Evolutionary conservation across 2,797 vertebrate genomes (phyloP), one percentile per base, ranked within the genome.

Genomic region (Macrochelys suwanniensis): DNA sequence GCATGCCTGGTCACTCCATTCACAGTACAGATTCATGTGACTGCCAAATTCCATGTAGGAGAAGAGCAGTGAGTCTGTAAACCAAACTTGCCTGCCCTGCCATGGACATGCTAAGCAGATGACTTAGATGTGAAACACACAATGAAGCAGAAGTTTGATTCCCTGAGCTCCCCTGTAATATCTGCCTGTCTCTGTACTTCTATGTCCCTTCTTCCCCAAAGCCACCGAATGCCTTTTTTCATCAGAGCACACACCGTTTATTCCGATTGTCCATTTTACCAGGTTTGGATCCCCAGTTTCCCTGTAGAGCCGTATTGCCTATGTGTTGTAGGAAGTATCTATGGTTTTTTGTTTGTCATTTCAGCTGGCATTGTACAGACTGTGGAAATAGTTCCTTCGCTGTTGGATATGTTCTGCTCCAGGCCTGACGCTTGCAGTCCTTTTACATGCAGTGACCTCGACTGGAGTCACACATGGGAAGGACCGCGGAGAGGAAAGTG

Each of bases 81-180:
- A 90, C 84, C 96, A 61, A 84, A 91, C 57, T 37, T 93, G 4
- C 11, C 56, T 57, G 56, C 11, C 25, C 94, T 95, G 81, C 83
- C 61, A 90, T 0, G 1, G 83, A 93, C 85, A 88, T 94, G 50
- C 88, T 85, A 95, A 96, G 94, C 90, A 7, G 49, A 74, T 94
- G 71, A 96, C 90, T 90, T 95, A 90, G 92, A 94, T 94, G 91
- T 94, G 94, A 94, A 96, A 94, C 91, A 95, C 83, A 82, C 2
- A 87, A 68, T 53, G 59, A 5, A 0, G 95, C 76, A 90, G 91
- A 92, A 50, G 53, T 93, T 96, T 92, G 85, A 88, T 96, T 92
- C 92, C 96, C 95, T 90, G 90, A 94, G 61, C 3, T 96, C 15
- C 88, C 83, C 90, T 91, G 56, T 93, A 61, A 37, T 96, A 65